Conservation (phyloP, 2,888 invertebrate genomes). For the Stratiomys singularior region DNA sequence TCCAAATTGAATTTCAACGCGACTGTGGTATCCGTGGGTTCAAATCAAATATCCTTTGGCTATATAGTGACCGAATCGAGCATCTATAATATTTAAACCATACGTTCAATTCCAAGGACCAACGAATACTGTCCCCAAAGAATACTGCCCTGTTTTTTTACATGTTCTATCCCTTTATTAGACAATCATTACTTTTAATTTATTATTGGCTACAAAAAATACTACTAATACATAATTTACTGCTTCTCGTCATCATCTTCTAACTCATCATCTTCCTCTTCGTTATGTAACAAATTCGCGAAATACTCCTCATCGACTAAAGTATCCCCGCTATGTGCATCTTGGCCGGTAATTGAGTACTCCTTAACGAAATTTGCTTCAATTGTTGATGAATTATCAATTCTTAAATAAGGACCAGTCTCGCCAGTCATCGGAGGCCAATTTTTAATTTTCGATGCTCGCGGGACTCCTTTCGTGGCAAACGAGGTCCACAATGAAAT, state of each 20-base stretch:
- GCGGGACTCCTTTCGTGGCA: conserved; percentile 60
- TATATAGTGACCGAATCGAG: too few species aligned
- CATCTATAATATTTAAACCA: too few species aligned
- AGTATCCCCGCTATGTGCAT: conserved; percentile 57
- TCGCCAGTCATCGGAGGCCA: conserved; percentile 62
- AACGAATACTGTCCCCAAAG: too few species aligned
- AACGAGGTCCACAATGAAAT: conserved; percentile 65
- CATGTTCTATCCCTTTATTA: too few species aligned
- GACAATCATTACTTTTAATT: not conserved
- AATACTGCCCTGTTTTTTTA: too few species aligned
- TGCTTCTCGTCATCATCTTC: conserved; percentile 39
- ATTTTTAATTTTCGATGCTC: conserved; percentile 56
- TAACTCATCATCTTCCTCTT: conserved; percentile 53
- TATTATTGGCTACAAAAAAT: not conserved
- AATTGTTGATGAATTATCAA: conserved; percentile 58
- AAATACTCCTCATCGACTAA: conserved; percentile 61
- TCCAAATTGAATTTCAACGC: too few species aligned
- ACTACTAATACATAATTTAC: not conserved
- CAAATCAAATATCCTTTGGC: too few species aligned
- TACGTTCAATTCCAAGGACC: too few species aligned
- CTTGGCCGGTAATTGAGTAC: conserved; percentile 59
- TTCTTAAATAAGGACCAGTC: conserved; percentile 63
- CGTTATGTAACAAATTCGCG: conserved; percentile 56
- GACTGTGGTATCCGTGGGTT: too few species aligned
- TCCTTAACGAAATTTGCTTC: conserved; percentile 62